Evolutionary conservation across 2,797 vertebrate species (phyloP).

Genomic region (Lophura swinhoii): DNA sequence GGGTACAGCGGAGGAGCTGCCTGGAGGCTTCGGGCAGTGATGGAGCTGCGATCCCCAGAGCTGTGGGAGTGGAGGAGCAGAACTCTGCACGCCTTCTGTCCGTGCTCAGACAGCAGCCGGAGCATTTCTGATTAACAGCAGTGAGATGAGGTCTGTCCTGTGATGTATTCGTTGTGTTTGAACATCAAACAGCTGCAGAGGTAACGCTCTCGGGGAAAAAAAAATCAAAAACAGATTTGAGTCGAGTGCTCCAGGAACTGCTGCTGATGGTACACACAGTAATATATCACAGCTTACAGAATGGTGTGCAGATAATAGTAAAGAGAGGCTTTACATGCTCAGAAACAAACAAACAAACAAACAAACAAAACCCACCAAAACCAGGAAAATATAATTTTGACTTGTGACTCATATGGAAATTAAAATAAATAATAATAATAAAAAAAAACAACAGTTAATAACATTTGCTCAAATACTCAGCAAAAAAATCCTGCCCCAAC

Average conservation of each 20-base stretch:
- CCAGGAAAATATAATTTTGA: background rate
- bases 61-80: background rate
- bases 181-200: background rate
- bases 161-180: background rate
- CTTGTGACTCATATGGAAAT: background rate
- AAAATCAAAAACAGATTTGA: background rate
- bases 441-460: background rate
- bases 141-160: fast-evolving
- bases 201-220: background rate
- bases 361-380: background rate
- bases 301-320: background rate
- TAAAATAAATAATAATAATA: background rate
- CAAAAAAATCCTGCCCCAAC: background rate
- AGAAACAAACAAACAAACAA: background rate
- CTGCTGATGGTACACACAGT: background rate
- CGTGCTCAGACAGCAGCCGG: background rate
- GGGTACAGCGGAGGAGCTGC: no score
- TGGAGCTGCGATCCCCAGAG: fast-evolving
- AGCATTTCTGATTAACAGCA: background rate
- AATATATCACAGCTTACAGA: background rate
- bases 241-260: background rate
- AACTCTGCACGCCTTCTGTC: background rate
- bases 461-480: background rate
- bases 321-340: background rate
- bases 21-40: background rate